Evolutionary conservation across 2,888 invertebrate species (phyloP), one percentile per base, ranked within the genome.

Genomic region (Hirtodrosophila histrioides): DNA sequence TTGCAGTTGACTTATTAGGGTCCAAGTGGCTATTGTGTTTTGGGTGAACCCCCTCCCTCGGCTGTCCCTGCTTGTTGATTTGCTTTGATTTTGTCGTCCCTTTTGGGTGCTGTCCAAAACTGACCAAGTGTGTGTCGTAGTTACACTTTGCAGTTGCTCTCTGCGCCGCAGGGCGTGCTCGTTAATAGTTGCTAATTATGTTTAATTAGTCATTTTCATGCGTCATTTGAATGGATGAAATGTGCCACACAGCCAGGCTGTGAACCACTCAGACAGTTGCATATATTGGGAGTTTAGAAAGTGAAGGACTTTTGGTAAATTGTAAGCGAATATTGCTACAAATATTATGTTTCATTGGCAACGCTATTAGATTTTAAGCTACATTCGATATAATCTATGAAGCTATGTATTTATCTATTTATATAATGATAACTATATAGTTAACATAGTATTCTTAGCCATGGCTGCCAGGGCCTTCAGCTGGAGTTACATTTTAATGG

Each of bases 1-100:
- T 88, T 88, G 86, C 83, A 76, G 86, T 83, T 84, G 86, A 83
- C 89, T 85, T 88, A 85, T 88, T 84, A 78, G 88, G 89, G 88
- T 79, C 72, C 65, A 39, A 49, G 53, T 75, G 68, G 63, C 68
- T 35, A 79, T 62, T 65, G 61, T 58, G 45, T 43, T 40, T 45
- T 7, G 9, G 31, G 41, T 31, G 27, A n/a, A n/a, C n/a, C n/a
- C n/a, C 29, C 6, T 4, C 31, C 11, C 23, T 24, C 27, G 27
- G 35, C 45, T 49, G 40, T 45, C 23, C 40, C 7, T 54, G 74
- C 75, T 65, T 77, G 82, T 88, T 82, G 87, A 86, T 80, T 84
- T 65, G 85, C 87, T 84, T 88, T 82, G 82, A 82, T 82, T 82
- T 86, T 62, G 61, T 63, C 50, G 54, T 63, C 74, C 74, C 78